Evolutionary conservation across 2,888 invertebrate genomes (phyloP).

Genomic region (Amiota minor): DNA sequence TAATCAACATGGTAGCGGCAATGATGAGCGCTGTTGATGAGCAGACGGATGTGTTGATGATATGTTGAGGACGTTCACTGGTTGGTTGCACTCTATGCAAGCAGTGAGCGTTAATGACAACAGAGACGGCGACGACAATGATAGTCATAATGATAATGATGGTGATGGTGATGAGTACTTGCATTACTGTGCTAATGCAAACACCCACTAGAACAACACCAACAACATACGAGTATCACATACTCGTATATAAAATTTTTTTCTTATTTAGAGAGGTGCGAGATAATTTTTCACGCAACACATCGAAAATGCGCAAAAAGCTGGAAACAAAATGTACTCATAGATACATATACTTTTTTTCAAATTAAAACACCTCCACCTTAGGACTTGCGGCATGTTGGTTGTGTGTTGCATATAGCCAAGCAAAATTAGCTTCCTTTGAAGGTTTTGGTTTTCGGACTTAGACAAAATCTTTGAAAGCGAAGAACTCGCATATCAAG

Average conservation of each 20-base stretch:
- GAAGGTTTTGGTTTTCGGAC: too few species aligned
- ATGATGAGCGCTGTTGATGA: not conserved
- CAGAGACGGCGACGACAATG: not conserved
- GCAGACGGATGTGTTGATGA: conserved; percentile 46
- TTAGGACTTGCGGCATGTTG: too few species aligned
- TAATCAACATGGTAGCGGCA: too few species aligned
- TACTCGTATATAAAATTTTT: not conserved
- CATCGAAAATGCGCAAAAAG: conserved; percentile 1
- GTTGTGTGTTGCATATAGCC: too few species aligned
- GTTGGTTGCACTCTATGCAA: conserved; percentile 3
- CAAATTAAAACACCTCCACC: too few species aligned
- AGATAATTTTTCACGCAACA: not conserved
- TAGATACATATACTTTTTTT: too few species aligned
- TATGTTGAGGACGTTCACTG: conserved; percentile 57
- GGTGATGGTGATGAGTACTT: not conserved
- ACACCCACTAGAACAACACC: conserved; percentile 8
- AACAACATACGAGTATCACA: not conserved
- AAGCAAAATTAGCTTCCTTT: not conserved
- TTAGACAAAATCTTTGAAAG: too few species aligned
- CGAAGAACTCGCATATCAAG: too few species aligned
- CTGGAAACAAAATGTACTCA: conserved; percentile 1
- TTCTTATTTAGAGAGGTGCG: conserved; percentile 1
- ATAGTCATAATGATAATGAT: not conserved
- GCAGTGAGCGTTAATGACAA: conserved; percentile 2
- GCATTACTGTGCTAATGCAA: conserved; percentile 2